Evolutionary conservation across 2,113 vertebrate genomes (phyloP).

Genomic region (Corydoras sp.): DNA sequence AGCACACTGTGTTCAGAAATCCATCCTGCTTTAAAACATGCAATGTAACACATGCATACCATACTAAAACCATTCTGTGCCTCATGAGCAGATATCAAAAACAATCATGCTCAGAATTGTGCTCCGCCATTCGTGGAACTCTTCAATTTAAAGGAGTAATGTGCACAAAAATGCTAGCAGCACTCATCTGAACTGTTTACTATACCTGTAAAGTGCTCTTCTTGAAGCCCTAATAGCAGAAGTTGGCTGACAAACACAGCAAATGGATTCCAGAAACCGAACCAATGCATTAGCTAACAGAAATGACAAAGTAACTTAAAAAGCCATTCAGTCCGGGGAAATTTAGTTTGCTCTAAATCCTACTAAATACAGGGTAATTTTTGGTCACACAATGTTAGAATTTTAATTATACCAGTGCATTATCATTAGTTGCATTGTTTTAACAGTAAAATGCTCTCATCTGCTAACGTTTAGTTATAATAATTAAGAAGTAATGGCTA

Average conservation of each 20-base stretch:
- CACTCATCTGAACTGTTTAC: constrained; percentile 3
- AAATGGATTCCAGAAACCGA: constrained; percentile 38
- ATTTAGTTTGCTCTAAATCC: constrained; percentile 18
- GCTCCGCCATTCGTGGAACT: no score
- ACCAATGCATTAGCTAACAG: constrained; percentile 36
- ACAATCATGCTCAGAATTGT: no score
- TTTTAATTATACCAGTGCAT: constrained; percentile 19
- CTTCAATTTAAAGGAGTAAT: not conserved
- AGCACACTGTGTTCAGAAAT: no score
- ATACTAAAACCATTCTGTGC: not conserved
- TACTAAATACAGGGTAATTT: constrained; percentile 35
- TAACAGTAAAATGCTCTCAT: constrained; percentile 6
- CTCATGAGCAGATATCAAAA: not conserved
- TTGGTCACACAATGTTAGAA: constrained; percentile 28
- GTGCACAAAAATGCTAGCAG: constrained; percentile 3
- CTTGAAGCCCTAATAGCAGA: constrained; percentile 16
- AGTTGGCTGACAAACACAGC: constrained; percentile 23
- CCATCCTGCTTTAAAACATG: no score
- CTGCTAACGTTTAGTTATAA: constrained; percentile 5
- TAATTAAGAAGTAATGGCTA: constrained; percentile 27
- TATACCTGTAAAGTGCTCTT: not conserved
- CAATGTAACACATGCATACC: no score
- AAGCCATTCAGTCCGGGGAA: constrained; percentile 31
- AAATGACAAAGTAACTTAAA: constrained; percentile 40
- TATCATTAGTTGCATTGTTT: constrained; percentile 15